These are phyloP conservation scores for Cryptomyrus ogoouensis DNA, from an alignment of 2,113 vertebrate species.

Conservation along the genomic window DNA sequence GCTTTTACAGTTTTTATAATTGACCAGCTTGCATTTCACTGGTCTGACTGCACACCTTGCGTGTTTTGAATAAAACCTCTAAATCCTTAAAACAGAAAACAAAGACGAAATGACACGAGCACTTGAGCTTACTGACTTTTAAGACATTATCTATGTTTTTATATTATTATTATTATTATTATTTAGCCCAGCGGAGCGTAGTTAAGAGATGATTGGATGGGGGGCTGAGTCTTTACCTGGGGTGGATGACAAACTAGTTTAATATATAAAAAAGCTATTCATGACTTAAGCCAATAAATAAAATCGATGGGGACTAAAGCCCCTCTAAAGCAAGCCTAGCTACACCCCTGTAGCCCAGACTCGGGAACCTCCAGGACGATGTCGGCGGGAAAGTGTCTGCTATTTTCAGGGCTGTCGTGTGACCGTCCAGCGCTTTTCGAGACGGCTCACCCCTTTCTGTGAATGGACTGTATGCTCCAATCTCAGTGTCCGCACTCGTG, in stretches of 20 bases:
- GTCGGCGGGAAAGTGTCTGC: neutral
- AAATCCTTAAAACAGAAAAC: neutral
- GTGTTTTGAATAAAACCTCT: neutral
- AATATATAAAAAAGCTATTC: no score
- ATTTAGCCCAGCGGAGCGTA: no score
- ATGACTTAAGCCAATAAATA: no score
- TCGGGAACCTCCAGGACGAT: neutral
- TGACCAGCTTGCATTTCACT: neutral
- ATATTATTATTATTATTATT: neutral
- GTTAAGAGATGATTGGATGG: no score
- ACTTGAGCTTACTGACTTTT: neutral
- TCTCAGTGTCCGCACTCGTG: neutral
- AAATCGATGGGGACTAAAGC: no score
- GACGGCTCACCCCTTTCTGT: neutral
- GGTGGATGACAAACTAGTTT: no score
- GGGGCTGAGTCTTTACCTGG: no score
- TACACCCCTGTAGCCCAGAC: neutral
- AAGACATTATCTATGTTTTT: neutral
- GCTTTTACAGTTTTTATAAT: neutral
- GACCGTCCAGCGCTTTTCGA: neutral
- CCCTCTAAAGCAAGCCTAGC: no score
- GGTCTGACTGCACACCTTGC: neutral
- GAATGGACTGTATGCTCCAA: neutral
- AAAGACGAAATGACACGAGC: neutral
- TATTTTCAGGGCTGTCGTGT: neutral